Evolutionary conservation across 1,140 invertebrate species (phyloP), one percentile per base, ranked within the genome.

Genomic region (Drosophila sproati): DNA sequence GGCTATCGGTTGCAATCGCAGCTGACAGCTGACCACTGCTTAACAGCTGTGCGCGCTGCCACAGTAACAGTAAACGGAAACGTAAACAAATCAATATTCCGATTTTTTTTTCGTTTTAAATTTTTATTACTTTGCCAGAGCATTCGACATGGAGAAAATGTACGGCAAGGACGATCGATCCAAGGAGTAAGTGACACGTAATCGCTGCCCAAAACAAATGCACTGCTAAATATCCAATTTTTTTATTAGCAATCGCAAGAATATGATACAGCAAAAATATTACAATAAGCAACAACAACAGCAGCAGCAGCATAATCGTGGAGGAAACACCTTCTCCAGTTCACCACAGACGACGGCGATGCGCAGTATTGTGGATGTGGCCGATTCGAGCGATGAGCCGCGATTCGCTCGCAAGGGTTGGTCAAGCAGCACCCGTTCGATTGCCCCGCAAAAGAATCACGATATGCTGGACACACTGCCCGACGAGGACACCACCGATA

Each of bases 91-190:
- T 3, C 50, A 12, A 34, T 20, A 20, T 20, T 20, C 20, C 20
- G 20, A 20, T 20, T 73, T 68, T 68, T 54, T 4, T n/a, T 43
- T 43, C 10, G n/a, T n/a, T 43, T 43, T 52, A 35, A 73, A 56
- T 57, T 57, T 56, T 31, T 56, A 73, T 73, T 68, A 39, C 6
- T 29, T 39, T 43, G 2, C 45, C 34, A 43, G 4, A 69, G 4
- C 28, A 20, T 28, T 3, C n/a, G 50, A 37, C 47, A 59, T 37
- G 41, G 35, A 10, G 60, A 85, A 37, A 66, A 91, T 91, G 91
- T 73, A 73, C 32, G 74, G 80, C 78, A 91, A 91, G 82, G 91
- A 91, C 77, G 82, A 91, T 91, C 90, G 91, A 90, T 88, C 78
- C 52, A 91, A 91, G 73, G 90, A 86, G 91, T 92, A 77, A 79